Evolutionary conservation across 1,140 invertebrate genomes (phyloP), one percentile per base, ranked within the genome.

Genomic region (Copidosoma floridanum): DNA sequence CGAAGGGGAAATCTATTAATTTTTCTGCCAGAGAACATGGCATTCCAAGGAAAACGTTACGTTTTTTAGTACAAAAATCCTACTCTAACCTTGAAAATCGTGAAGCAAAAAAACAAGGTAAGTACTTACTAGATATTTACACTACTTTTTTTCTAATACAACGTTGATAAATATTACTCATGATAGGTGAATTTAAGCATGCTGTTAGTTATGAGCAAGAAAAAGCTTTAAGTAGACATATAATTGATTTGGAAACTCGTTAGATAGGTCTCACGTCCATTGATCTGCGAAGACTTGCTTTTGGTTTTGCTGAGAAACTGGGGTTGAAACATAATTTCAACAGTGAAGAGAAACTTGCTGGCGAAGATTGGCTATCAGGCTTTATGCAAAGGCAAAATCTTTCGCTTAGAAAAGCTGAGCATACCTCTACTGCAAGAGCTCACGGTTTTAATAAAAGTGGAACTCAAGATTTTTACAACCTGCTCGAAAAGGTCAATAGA

Each of bases 181-280:
- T 14, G 14, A 6, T 14, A 8, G 32, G 32, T 35, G 32, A 14
- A 35, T 35, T 35, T 35, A 6, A 35, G 6, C 32, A 14, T 14
- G 14, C 32, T 14, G 6, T 35, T 14, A 35, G 7, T 35, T 35
- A 35, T 35, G 32, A 35, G 14, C 32, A 35, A 35, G 32, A 35
- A 35, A 14, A 35, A 35, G 32, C 32, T 35, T 14, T 35, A 8
- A 14, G 6, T 35, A 6, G 32, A 8, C 6, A 8, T 14, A 35
- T 35, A 35, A 35, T 8, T 8, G 32, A 35, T 6, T 23, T 68
- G 63, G 63, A 68, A 44, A 41, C 68, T 24, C 20, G 73, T 48
- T 57, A 63, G 57, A 65, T 21, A 58, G 61, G 64, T 43, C 73
- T 73, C 63, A 71, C 68, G 47, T 65, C 52, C 57, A 59, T 63